Conservation (phyloP, 2,797 vertebrate species). For the Denticeps clupeoides region DNA sequence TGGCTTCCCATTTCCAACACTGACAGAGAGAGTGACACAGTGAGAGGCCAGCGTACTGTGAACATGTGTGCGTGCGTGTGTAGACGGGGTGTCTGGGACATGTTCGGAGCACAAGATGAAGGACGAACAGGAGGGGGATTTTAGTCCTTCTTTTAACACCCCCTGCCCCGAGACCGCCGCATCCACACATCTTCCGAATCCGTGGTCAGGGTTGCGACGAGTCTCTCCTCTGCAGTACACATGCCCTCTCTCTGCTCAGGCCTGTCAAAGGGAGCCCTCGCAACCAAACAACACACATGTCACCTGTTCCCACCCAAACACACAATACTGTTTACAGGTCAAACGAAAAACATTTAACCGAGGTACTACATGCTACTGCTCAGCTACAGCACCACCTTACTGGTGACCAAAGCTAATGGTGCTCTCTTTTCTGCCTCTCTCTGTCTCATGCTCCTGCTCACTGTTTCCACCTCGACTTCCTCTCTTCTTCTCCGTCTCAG, state of each 20-base stretch:
- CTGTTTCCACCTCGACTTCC: background rate
- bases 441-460: background rate
- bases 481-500: constrained; percentile 13
- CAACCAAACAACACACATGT: constrained; percentile 21
- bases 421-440: constrained; percentile 6
- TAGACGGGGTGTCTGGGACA: constrained; percentile 1
- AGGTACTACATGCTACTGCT: constrained; percentile 27
- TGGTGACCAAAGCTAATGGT: constrained; percentile 21
- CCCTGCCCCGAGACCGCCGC: background rate
- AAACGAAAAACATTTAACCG: constrained; percentile 4
- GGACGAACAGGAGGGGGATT: background rate
- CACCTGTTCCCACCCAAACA: constrained; percentile 8
- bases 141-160: background rate
- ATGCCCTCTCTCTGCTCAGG: background rate
- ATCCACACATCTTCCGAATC: background rate
- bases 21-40: constrained; percentile 10
- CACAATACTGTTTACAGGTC: constrained; percentile 32
- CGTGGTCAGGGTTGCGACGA: constrained; percentile 6
- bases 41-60: background rate
- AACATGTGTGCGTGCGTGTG: background rate
- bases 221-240: background rate
- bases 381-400: constrained; percentile 11
- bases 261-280: constrained; percentile 21
- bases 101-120: constrained; percentile 16
- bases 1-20: constrained; percentile 10